phyloP scores from a whole-genome alignment of 2,888 invertebrate genomes.

The Mythimna loreyi region DNA sequence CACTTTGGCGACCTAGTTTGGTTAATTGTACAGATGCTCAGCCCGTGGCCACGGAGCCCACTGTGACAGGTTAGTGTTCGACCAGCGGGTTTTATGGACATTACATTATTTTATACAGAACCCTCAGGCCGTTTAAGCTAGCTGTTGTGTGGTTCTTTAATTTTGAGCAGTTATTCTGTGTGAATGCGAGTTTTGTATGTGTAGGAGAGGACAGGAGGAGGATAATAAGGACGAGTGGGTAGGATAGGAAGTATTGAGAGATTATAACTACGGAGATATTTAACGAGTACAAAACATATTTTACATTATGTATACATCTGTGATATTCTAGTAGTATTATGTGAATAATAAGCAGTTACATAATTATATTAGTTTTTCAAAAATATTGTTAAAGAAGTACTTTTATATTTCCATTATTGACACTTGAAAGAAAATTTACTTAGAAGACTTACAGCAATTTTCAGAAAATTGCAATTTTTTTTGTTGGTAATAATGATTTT shows the following conservation, averaged over 20 bases:
- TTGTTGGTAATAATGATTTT: not conserved
- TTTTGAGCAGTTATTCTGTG: slow-evolving; percentile 28
- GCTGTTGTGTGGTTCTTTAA: slow-evolving; percentile 21
- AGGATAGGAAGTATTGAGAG: slow-evolving; percentile 4
- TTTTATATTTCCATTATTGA: too few species aligned
- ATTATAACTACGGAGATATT: not conserved
- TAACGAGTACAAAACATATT: too few species aligned
- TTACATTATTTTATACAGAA: slow-evolving; percentile 45
- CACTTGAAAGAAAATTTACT: too few species aligned
- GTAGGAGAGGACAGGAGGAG: not conserved
- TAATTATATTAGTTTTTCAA: too few species aligned
- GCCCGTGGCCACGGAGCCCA: slow-evolving; percentile 40
- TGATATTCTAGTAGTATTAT: too few species aligned
- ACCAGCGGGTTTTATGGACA: slow-evolving; percentile 37
- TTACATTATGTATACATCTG: too few species aligned
- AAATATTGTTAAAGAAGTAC: too few species aligned
- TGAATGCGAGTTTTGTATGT: not conserved
- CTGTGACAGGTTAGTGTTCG: slow-evolving; percentile 40
- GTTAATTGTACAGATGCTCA: slow-evolving; percentile 55
- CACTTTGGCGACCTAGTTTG: slow-evolving; percentile 58
- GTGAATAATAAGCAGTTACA: too few species aligned
- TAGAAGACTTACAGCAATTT: too few species aligned
- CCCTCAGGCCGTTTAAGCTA: slow-evolving; percentile 26
- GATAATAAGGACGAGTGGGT: too few species aligned
- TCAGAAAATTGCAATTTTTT: too few species aligned